Evolutionary conservation across 92 coral and sea anemone genomes (phyloP).

Genomic region (Metridium senile): DNA sequence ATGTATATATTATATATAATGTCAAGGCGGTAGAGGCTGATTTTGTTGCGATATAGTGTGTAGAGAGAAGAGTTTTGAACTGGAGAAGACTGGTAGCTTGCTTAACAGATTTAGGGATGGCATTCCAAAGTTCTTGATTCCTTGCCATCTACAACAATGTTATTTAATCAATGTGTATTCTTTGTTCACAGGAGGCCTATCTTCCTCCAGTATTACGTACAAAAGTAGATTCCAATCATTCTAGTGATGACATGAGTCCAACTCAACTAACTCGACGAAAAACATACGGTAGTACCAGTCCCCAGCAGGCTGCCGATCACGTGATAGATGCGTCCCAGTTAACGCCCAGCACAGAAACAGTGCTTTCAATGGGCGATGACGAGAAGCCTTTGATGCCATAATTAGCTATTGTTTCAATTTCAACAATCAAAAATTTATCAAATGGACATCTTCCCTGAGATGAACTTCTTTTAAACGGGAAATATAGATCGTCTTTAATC

Average conservation of each 20-base stretch:
- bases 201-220: constrained; percentile 94
- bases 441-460: too few relatives aligned
- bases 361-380: constrained; percentile 78
- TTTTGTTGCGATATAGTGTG: too few relatives aligned
- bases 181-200: constrained; percentile 81
- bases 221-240: constrained; percentile 52
- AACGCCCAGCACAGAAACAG: constrained; percentile 87
- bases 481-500: too few relatives aligned
- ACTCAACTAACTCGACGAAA: constrained; percentile 89
- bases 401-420: constrained; percentile 33
- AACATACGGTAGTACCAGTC: constrained; percentile 67
- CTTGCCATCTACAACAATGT: not conserved
- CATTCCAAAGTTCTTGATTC: not conserved
- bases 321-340: constrained; percentile 89
- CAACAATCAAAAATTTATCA: not conserved
- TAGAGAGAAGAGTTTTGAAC: too few relatives aligned
- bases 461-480: too few relatives aligned
- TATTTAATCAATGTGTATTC: not conserved
- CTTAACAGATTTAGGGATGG: too few relatives aligned
- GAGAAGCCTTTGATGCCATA: constrained; percentile 44
- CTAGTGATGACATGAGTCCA: constrained; percentile 57
- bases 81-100: too few relatives aligned
- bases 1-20: too few relatives aligned
- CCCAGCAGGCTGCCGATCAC: constrained; percentile 70
- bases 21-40: too few relatives aligned